These are phyloP conservation scores for Drosophila azteca DNA, from an alignment of 1,140 invertebrate genomes.

Conservation along the genomic window DNA sequence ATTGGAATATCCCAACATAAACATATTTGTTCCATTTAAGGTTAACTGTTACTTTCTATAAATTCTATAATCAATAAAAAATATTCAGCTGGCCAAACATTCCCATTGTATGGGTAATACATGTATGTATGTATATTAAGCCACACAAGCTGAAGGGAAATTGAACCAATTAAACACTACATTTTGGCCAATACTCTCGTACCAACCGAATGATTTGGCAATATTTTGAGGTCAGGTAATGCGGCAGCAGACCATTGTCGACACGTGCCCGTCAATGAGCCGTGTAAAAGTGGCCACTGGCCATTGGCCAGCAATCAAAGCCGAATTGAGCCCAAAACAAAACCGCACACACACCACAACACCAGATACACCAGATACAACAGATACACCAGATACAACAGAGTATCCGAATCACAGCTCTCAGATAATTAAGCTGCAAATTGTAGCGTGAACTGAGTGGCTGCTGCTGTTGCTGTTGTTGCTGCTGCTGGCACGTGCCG, in stretches of 20 bases:
- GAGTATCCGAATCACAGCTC: slow-evolving; percentile 2
- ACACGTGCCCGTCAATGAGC: slow-evolving; percentile 60
- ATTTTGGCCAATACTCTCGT: slow-evolving; percentile 7
- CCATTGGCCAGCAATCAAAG: slow-evolving; percentile 47
- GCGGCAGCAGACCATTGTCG: slow-evolving; percentile 31
- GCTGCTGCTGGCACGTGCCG: slow-evolving; percentile 56
- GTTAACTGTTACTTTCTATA: background rate
- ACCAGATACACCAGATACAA: background rate
- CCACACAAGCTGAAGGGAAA: background rate
- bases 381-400: background rate
- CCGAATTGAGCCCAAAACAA: slow-evolving; percentile 30
- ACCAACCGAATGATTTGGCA: slow-evolving; percentile 27
- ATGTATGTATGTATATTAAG: background rate
- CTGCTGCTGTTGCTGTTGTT: slow-evolving; percentile 6
- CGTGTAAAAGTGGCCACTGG: slow-evolving; percentile 50
- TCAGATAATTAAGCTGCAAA: slow-evolving; percentile 66
- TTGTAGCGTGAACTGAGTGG: slow-evolving; percentile 58
- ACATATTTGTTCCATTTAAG: no score
- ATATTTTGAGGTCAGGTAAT: slow-evolving; percentile 34
- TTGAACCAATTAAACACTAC: slow-evolving; percentile 6
- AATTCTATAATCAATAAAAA: background rate
- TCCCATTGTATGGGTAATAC: background rate
- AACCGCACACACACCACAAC: slow-evolving; percentile 11
- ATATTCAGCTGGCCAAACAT: slow-evolving; percentile 29
- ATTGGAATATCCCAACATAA: no score